Evolutionary conservation across 2,113 vertebrate genomes (phyloP).

Genomic region (Ivindomyrus marchei): DNA sequence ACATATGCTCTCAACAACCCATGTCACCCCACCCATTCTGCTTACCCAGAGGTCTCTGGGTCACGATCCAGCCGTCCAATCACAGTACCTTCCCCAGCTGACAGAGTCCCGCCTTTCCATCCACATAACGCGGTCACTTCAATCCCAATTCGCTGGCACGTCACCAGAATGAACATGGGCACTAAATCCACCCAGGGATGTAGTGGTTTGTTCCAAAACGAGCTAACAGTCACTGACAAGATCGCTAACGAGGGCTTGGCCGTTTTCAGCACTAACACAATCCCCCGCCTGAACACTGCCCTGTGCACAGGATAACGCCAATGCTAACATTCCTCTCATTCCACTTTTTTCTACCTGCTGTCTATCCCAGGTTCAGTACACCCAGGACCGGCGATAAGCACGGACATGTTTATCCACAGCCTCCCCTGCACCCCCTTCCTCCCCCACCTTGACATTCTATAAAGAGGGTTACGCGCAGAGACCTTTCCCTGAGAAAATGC

Average conservation of each 20-base stretch:
- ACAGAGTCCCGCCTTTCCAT: background rate
- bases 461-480: slow-evolving; percentile 39
- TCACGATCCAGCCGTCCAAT: background rate
- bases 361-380: slow-evolving; percentile 14
- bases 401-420: slow-evolving; percentile 38
- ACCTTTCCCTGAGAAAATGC: slow-evolving; percentile 44
- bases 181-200: background rate
- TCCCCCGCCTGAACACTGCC: background rate
- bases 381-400: slow-evolving; percentile 42
- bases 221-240: background rate
- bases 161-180: background rate
- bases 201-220: background rate
- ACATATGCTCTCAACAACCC: background rate
- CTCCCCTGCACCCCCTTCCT: slow-evolving; percentile 24
- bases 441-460: slow-evolving; percentile 36
- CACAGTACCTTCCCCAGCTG: background rate
- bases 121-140: background rate
- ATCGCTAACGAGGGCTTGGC: background rate
- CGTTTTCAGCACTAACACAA: background rate
- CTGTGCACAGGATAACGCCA: background rate
- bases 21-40: background rate
- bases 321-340: slow-evolving; percentile 8
- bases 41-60: background rate
- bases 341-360: slow-evolving; percentile 12
- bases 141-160: background rate